phyloP scores from a whole-genome alignment of 37 sponge, comb jelly and placozoan species.

The Aphrocallistes beatrix region DNA sequence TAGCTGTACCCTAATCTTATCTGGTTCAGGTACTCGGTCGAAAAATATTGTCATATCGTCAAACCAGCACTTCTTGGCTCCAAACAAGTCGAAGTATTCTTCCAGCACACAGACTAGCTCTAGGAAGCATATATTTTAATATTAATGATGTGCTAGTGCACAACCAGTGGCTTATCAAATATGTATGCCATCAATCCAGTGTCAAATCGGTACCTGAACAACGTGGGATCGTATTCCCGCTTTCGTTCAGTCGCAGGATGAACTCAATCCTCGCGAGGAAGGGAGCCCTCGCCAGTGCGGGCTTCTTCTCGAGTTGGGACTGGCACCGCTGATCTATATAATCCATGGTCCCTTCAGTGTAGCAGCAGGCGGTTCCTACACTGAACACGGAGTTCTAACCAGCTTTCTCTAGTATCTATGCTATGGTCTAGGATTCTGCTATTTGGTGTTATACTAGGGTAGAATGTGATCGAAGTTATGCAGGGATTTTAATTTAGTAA shows the following conservation, averaged over 20 bases:
- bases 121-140: neutral
- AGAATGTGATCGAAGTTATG: too few relatives aligned
- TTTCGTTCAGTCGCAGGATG: slow-evolving; percentile 29
- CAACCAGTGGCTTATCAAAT: too few relatives aligned
- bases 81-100: slow-evolving; percentile 10
- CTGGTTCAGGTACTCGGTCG: neutral
- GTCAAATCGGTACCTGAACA: neutral
- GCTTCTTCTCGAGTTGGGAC: neutral
- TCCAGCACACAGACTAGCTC: neutral
- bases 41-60: neutral
- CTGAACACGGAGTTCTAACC: neutral
- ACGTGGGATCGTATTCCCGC: neutral
- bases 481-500: too few relatives aligned
- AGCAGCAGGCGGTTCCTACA: neutral
- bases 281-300: slow-evolving; percentile 41
- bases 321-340: neutral
- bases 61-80: neutral
- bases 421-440: too few relatives aligned
- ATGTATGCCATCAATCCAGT: too few relatives aligned
- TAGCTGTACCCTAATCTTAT: neutral
- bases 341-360: neutral
- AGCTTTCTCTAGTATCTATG: too few relatives aligned
- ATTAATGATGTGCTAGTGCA: too few relatives aligned
- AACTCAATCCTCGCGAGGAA: slow-evolving; percentile 66
- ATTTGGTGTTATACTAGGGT: too few relatives aligned